phyloP scores from a whole-genome alignment of 2,113 vertebrate genomes.

The Larimichthys polyactis region DNA sequence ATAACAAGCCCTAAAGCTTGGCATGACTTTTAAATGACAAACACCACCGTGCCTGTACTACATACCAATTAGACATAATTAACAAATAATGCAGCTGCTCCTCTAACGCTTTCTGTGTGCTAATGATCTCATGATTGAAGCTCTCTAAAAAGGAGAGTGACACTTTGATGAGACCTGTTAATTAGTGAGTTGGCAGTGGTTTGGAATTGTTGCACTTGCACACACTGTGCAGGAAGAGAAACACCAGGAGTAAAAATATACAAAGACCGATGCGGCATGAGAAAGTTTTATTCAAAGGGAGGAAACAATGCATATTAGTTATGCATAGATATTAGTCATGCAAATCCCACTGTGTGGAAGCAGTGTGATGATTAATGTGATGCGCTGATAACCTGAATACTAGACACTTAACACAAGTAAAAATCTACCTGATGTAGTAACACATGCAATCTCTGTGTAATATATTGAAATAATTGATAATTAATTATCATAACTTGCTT shows the following conservation, averaged over 20 bases:
- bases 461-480: background rate
- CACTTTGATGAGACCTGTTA: slow-evolving; percentile 37
- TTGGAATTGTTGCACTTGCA: slow-evolving; percentile 13
- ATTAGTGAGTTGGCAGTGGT: slow-evolving; percentile 42
- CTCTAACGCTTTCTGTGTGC: slow-evolving; percentile 1
- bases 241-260: background rate
- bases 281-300: slow-evolving; percentile 34
- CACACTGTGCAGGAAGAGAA: slow-evolving; percentile 20
- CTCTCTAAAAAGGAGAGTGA: slow-evolving; percentile 19
- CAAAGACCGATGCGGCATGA: background rate
- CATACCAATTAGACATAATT: slow-evolving; percentile 16
- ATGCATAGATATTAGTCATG: background rate
- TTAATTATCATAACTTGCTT: background rate
- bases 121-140: slow-evolving; percentile 27
- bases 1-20: slow-evolving; percentile 1
- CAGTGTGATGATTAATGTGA: background rate
- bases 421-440: background rate
- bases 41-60: background rate
- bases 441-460: background rate
- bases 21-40: slow-evolving; percentile 6
- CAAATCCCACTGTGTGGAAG: background rate
- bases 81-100: background rate
- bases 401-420: background rate
- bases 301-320: background rate
- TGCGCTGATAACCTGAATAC: background rate